A percentile compares a stretch with the other conserved stretches of the same genome.
phyloP scores from a whole-genome alignment of 2,113 vertebrate species.

The Emberiza fucata region DNA sequence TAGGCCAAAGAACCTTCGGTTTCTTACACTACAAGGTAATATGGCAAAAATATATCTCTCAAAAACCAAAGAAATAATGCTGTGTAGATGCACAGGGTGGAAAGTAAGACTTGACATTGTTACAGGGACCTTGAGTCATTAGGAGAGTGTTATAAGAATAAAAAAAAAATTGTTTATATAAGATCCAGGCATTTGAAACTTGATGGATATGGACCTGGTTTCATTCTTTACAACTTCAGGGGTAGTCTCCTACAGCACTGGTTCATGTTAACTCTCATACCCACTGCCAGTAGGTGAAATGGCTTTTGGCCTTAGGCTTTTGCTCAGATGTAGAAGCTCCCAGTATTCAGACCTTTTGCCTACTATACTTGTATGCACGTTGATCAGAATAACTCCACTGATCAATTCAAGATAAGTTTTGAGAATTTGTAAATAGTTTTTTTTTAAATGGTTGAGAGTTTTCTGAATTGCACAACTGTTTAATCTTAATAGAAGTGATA shows the following conservation, averaged over 20 bases:
- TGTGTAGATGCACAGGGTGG: neutral
- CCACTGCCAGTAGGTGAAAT: neutral
- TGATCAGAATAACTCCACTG: neutral
- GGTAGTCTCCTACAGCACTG: neutral
- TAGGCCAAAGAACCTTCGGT: neutral
- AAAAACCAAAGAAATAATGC: neutral
- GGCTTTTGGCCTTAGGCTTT: neutral
- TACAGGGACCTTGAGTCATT: neutral
- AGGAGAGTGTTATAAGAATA: neutral
- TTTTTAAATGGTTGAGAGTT: neutral
- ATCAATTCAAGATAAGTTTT: neutral
- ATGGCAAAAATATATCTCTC: neutral
- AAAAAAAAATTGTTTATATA: neutral
- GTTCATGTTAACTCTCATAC: neutral
- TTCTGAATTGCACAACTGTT: neutral
- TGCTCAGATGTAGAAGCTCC: neutral
- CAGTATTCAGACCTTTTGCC: neutral
- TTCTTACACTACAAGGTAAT: neutral
- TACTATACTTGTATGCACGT: fast-evolving
- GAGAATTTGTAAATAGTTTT: neutral
- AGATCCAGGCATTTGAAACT: neutral
- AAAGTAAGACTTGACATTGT: neutral
- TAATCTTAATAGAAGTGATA: neutral
- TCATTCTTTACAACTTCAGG: neutral
- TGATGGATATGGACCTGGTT: neutral